phyloP scores from a whole-genome alignment of 2,888 invertebrate genomes.

The Eupithecia insigniata region DNA sequence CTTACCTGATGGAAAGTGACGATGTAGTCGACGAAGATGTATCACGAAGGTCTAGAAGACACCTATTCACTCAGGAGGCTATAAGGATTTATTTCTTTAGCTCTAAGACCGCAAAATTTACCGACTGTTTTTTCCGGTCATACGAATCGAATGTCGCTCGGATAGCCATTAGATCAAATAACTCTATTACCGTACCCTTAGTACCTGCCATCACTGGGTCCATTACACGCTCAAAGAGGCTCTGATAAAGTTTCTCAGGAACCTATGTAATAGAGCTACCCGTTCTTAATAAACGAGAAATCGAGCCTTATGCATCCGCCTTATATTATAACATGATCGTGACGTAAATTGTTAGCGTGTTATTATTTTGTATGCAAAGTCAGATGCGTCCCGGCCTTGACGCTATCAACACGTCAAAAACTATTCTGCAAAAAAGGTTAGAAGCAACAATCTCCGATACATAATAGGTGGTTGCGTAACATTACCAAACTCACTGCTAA shows the following conservation, averaged over 20 bases:
- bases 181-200: slow-evolving; percentile 37
- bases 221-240: slow-evolving; percentile 21
- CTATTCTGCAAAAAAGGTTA: slow-evolving; percentile 27
- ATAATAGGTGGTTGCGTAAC: background rate
- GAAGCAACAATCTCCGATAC: slow-evolving; percentile 26
- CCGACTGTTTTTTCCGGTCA: slow-evolving; percentile 31
- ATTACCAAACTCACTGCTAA: background rate
- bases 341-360: slow-evolving; percentile 6
- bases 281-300: background rate
- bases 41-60: too few relatives aligned
- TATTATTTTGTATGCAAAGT: slow-evolving; percentile 10
- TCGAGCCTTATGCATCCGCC: background rate
- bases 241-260: background rate
- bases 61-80: too few relatives aligned
- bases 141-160: slow-evolving; percentile 36
- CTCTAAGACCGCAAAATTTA: background rate
- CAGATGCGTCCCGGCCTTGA: slow-evolving; percentile 43
- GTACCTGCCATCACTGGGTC: slow-evolving; percentile 30
- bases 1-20: too few relatives aligned
- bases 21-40: too few relatives aligned
- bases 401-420: slow-evolving; percentile 40
- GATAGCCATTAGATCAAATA: slow-evolving; percentile 40
- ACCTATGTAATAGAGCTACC: background rate
- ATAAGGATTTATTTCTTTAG: background rate
- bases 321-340: background rate